phyloP scores from a whole-genome alignment of 2,888 invertebrate genomes.

The Erebia aethiops region DNA sequence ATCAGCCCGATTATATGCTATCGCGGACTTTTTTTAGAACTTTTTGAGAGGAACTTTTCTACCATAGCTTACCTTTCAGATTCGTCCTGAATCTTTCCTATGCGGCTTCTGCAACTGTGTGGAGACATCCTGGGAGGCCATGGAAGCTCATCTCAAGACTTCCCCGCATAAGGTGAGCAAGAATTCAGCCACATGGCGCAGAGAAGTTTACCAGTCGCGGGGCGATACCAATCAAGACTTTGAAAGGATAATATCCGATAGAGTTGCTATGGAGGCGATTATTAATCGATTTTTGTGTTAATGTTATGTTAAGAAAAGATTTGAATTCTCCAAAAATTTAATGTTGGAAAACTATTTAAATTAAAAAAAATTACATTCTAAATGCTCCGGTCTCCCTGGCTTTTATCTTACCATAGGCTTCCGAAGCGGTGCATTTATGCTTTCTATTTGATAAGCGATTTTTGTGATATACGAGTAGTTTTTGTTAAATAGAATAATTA shows the following conservation, averaged over 20 bases:
- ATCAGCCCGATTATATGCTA: no score
- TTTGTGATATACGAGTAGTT: no score
- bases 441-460: no score
- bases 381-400: no score
- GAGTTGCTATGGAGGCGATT: neutral
- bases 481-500: no score
- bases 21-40: no score
- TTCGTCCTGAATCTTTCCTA: constrained; percentile 44
- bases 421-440: no score
- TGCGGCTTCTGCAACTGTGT: constrained; percentile 53
- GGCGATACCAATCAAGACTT: neutral
- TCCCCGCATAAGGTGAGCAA: constrained; percentile 44
- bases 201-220: constrained; percentile 32
- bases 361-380: no score
- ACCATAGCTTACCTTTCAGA: no score
- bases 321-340: neutral
- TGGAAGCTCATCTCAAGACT: constrained; percentile 45
- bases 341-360: neutral
- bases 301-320: neutral
- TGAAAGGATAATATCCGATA: neutral
- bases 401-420: no score
- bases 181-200: constrained; percentile 36
- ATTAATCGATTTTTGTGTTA: neutral
- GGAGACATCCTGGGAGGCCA: constrained; percentile 33
- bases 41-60: no score